Base-by-base conservation (phyloP, 2,797 vertebrate species). In the Eidolon dupreanum region DNA sequence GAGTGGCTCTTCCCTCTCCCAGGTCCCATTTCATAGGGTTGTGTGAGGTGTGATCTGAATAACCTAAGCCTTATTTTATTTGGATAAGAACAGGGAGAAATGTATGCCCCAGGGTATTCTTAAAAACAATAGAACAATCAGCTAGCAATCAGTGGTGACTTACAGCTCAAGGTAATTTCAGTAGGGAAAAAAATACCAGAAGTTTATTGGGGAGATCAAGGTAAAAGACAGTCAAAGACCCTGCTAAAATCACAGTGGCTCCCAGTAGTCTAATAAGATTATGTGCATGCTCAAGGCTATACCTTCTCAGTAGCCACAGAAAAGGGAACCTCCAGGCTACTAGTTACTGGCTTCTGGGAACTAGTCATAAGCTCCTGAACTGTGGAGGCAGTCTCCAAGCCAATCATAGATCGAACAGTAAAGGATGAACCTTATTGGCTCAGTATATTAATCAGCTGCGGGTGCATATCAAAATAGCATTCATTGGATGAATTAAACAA, bases 211-310 rank as follows among this genome's bases (percentile, higher is more conserved):
- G 24, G 20, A 66, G 0, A 49, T 49, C 49, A 49, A 49, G 49
- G 15, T 49, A 49, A 49, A 49, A 49, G 22, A 43, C 0, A 0
- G 3, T 59, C 24, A 71, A 51, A 78, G 63, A 79, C 16, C 46
- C 46, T 38, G 38, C 41, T 88, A 77, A 88, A 36, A 31, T 71
- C 36, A 33, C 33, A 75, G 51, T 22, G 10, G 16, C 33, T 68
- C 10, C 51, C 41, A 9, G 70, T 36, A 38, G 26, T 53, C 43
- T 4, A 6, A 11, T 55, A 49, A 65, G n/a, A 70, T 10, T 53
- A 1, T 1, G 2, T 22, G 15, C 31, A 11, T 26, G 3, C 1
- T 8, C 3, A 41, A 36, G 26, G 16, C 41, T 85, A 4, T 12
- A 0, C 20, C n/a, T 12, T 74, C 74, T 87, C 55, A 36, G 55